phyloP scores from a whole-genome alignment of 2,797 vertebrate species.

The Sibirionetta formosa region DNA sequence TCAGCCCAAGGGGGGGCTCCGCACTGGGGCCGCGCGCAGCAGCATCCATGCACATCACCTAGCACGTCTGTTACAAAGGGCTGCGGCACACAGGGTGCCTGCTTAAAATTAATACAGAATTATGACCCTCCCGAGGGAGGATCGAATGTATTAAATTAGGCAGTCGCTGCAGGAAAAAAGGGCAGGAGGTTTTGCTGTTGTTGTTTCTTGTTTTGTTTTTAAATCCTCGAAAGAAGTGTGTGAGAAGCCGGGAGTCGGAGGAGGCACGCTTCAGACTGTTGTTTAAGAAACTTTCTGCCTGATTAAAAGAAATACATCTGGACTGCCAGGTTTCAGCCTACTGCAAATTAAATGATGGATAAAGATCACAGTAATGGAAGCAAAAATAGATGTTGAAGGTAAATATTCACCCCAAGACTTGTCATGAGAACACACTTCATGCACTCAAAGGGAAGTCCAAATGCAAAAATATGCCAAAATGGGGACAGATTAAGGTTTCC shows the following conservation, averaged over 20 bases:
- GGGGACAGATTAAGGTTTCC: neutral
- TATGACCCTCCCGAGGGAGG: neutral
- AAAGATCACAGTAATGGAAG: neutral
- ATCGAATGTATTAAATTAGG: neutral
- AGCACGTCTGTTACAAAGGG: neutral
- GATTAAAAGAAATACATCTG: neutral
- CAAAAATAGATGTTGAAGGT: neutral
- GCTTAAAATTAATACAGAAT: neutral
- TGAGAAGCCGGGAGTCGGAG: neutral
- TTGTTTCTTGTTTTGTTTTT: neutral
- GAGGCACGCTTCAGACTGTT: neutral
- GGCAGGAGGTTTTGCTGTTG: neutral
- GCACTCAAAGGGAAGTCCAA: neutral
- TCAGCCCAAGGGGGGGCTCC: too few relatives aligned
- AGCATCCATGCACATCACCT: neutral
- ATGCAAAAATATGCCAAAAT: neutral
- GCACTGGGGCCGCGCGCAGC: too few relatives aligned
- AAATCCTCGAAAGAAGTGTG: conserved; percentile 38
- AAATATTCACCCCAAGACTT: neutral
- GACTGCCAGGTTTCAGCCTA: neutral
- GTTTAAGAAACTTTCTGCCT: conserved; percentile 12
- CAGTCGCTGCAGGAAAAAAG: neutral
- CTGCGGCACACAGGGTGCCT: neutral
- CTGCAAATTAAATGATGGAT: neutral
- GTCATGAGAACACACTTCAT: neutral